Evolutionary conservation across 2,888 invertebrate genomes (phyloP), one percentile per base, ranked within the genome.

Genomic region (Himalopsyche tibetana): DNA sequence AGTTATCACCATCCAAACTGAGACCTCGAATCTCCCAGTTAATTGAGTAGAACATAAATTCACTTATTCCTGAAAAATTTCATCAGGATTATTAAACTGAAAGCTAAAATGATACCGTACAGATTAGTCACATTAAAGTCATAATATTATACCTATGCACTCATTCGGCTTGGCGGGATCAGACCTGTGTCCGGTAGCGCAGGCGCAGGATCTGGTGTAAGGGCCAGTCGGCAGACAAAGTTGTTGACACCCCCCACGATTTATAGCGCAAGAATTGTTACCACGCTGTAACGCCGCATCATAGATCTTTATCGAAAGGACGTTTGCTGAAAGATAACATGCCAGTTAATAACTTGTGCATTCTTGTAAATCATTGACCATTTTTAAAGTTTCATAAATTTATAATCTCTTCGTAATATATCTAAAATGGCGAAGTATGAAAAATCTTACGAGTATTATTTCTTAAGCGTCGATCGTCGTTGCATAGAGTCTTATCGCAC

Each of bases 21-120:
- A 95, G 91, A 17, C 96, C 97, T 89, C 95, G 95, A 87, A 97
- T 93, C 91, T 97, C 96, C 94, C 96, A 96, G 90, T 95, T 95
- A 89, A 95, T 93, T 0, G 97, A 96, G 91, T 95, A 97, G 89
- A 97, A 93, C 84, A 97, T 91, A 90, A 97, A 96, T 89, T 96
- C 96, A 87, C 95, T 94, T 79, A 93, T 91, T 56, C 95, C 95
- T 94, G 89, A 88, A 88, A 90, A 90, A 87, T 51, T 51, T 51
- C 51, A 28, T 63, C 15, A 51, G 55, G 9, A 36, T 36, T 11
- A 19, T 36, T 5, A 15, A 11, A 9, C 9, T 45, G 2, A 45
- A 45, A 45, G 9, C 5, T 42, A 45, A 11, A 45, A 9, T 9
- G 9, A 45, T 2, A 42, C 1, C 42, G 9, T 3, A 42, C 42